phyloP scores from a whole-genome alignment of 64 coral and sea anemone genomes.

The Pocillopora damicornis region DNA sequence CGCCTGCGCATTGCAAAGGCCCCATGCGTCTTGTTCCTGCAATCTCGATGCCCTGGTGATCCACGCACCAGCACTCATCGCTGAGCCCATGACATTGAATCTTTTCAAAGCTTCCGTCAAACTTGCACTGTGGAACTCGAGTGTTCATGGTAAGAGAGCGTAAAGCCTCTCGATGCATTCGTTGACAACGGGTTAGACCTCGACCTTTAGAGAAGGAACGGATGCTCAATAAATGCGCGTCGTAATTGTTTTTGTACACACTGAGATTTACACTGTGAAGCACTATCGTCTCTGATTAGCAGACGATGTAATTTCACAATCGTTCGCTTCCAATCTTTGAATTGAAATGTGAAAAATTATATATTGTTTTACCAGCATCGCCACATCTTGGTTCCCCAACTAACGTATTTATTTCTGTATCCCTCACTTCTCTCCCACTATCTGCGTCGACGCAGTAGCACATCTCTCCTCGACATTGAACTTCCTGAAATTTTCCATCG shows the following conservation, averaged over 20 bases:
- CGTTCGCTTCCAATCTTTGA: too few species aligned
- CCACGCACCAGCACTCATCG: conserved; percentile 54
- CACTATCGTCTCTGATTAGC: too few species aligned
- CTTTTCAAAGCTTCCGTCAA: conserved; percentile 35
- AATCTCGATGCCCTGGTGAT: conserved; percentile 31
- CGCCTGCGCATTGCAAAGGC: conserved; percentile 13
- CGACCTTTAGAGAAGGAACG: conserved; percentile 1
- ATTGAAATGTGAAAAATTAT: too few species aligned
- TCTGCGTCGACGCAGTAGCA: conserved; percentile 73
- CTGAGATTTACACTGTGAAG: too few species aligned
- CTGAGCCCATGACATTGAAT: conserved; percentile 47
- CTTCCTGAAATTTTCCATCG: conserved; percentile 40
- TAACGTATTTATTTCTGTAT: conserved; percentile 35
- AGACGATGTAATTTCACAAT: too few species aligned
- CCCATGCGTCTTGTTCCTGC: conserved; percentile 24
- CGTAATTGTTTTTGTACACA: too few species aligned
- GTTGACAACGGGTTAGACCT: conserved; percentile 47
- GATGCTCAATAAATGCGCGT: neutral
- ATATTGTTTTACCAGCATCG: conserved; percentile 37
- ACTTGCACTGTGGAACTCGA: conserved; percentile 46
- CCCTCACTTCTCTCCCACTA: conserved; percentile 42
- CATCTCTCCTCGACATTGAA: conserved; percentile 51
- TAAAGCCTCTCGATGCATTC: conserved; percentile 45
- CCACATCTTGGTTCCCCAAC: conserved; percentile 63
- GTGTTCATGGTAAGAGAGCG: neutral